Evolutionary conservation across 1,140 invertebrate genomes (phyloP), one percentile per base, ranked within the genome.

Genomic region (Calliopsis andreniformis): DNA sequence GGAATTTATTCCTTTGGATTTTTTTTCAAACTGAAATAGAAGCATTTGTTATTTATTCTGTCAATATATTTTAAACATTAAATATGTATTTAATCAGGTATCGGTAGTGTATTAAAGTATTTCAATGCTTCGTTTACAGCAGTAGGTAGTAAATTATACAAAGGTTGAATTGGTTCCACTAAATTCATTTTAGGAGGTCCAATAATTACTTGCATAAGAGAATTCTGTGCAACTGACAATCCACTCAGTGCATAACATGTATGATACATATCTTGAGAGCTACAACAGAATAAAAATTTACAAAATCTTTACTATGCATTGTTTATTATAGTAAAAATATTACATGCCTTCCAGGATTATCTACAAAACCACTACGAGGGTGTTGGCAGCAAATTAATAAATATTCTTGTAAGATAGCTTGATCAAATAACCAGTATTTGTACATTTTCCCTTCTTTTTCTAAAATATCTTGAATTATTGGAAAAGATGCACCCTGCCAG

Each of bases 181-280:
- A 77, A 76, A 85, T 92, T 92, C 18, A 77, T 53, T 3, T 80
- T 39, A 20, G 72, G 63, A 14, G 62, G 51, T 43, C 87, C 89
- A 59, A 91, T 75, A 45, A 92, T 85, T 63, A 88, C 81, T 42
- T 93, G 91, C 55, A 89, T 91, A 47, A 93, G 92, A 53, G 95
- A 96, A 93, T 98, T 96, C 92, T 99, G 98, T 39, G 98, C 96
- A 64, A 99, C 93, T 25, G 98, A 97, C 23, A 99, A 92, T n/a
- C 98, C 99, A 93, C 98, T 98, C 3, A 99, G 91, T 3, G 96
- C 96, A 88, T 99, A 99, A 91, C 98, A 99, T 0, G 98, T 99
- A 88, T 99, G 99, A 91, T 99, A 99, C 70, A 97, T 95, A 93
- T 99, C 99, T 81, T 95, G 93, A 63, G 94, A 93, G 90, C 97